phyloP scores from a whole-genome alignment of 2,888 invertebrate genomes.

The Drosophila aldrichi region DNA sequence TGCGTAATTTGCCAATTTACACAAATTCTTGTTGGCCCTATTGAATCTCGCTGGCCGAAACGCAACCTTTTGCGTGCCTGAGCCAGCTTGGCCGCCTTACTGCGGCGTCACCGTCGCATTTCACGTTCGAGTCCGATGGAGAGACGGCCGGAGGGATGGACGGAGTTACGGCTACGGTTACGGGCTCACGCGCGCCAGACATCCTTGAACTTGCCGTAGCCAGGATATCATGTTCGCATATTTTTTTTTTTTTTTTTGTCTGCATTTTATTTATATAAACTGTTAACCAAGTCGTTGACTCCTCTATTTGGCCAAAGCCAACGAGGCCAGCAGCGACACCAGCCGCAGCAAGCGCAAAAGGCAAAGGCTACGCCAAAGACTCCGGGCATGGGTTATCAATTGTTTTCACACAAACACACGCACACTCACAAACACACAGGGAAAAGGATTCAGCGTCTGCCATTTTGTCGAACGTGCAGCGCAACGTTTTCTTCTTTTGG shows the following conservation, averaged over 20 bases:
- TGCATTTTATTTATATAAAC: constrained; percentile 68
- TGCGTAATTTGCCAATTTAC: constrained; percentile 66
- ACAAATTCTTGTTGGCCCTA: constrained; percentile 56
- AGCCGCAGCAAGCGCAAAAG: not conserved
- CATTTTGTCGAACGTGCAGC: constrained; percentile 46
- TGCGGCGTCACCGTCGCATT: constrained; percentile 14
- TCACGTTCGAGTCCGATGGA: constrained; percentile 5
- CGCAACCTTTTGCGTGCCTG: constrained; percentile 46
- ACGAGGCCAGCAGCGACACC: constrained; percentile 4
- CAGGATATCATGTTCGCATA: constrained; percentile 74
- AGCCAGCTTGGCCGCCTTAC: constrained; percentile 13
- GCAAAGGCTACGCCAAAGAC: constrained; percentile 4
- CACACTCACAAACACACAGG: constrained; percentile 5
- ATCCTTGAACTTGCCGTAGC: constrained; percentile 75
- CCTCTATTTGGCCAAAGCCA: constrained; percentile 29
- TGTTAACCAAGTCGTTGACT: constrained; percentile 68
- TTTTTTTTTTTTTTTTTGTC: constrained; percentile 54
- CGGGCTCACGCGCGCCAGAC: constrained; percentile 61
- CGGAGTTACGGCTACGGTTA: constrained; percentile 34
- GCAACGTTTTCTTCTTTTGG: constrained; percentile 22
- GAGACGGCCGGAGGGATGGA: not conserved
- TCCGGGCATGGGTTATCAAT: constrained; percentile 43
- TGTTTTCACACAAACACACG: constrained; percentile 36
- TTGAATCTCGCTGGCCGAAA: constrained; percentile 43
- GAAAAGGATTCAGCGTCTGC: constrained; percentile 40